Base-by-base conservation (phyloP, 1,140 invertebrate species). In the Reticulitermes speratus region DNA sequence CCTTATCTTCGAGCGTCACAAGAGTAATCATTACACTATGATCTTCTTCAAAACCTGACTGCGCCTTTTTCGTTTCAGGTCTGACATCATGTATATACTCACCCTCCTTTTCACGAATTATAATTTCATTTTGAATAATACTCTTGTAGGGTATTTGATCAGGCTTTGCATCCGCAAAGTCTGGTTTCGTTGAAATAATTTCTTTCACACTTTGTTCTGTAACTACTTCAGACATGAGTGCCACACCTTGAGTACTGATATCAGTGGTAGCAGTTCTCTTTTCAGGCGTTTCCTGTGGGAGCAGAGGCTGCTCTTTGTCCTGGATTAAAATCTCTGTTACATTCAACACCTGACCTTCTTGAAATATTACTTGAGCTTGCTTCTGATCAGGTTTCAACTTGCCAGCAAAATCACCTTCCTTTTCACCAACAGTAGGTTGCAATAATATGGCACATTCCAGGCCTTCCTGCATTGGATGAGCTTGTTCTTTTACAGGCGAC, bases 231-330 rank as follows among this genome's bases (percentile, higher is more conserved):
- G 91, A 91, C 88, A 91, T 93, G 0, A 91, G 90, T 7, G 93
- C 93, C 55, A 94, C 91, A 83, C 88, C 88, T 88, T 94, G 91
- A 23, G 91, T 88, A 87, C 91, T 89, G 86, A 94, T 90, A 75
- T 92, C 91, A 21, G 93, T 83, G 6, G 89, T 89, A 48, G 93
- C 93, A 90, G 92, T 90, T 9, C 88, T 89, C 23, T 83, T 87
- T 87, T 88, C 88, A 52, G 88, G 88, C 65, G 48, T 85, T 84
- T 87, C 87, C 44, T 75, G n/a, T 44, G 90, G 87, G 32, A 88
- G 87, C 45, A 94, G 88, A 82, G 88, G 55, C 59, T 90, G 90
- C 90, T 94, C 93, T 89, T 92, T 93, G 82, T 94, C 92, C 86
- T 92, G 90, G 12, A 91, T 84, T 86, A 91, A 89, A 9, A 92